Base-by-base conservation (phyloP, 2,113 vertebrate genomes). In the Ophiodon elongatus region DNA sequence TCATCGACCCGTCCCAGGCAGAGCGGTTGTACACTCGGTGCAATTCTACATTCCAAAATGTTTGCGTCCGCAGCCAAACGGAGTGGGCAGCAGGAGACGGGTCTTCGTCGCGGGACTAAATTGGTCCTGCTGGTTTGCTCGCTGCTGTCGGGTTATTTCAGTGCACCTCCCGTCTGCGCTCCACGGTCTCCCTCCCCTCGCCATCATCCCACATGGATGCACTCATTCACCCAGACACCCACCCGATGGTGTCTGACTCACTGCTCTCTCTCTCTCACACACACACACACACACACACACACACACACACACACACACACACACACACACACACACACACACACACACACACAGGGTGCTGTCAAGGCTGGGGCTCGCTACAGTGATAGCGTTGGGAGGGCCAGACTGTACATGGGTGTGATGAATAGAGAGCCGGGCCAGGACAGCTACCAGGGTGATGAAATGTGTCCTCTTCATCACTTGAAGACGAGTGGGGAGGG, bases 391-490 rank as follows among this genome's bases (percentile, higher is more conserved):
- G 37, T 19, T 33, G 43, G 60, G 75, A 84, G 68, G 66, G 79
- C 60, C 64, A 1, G 43, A 41, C 60, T 54, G 81, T 66, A 27
- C 0, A 33, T 35, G 84, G 77, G 80, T 9, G 78, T 78, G 87
- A 92, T 79, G 62, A 75, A 91, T 29, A 23, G 62, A 67, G 47
- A 67, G 47, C 3, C 1, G 27, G 47, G 78, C 35, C 8, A 41
- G 68, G 73, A 70, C 85, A 54, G 73, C 64, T 41, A 43, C 75
- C 10, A 21, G 41, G 73, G 39, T 54, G 83, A 83, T 92, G 82
- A 88, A 91, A 89, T 82, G 80, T 73, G 66, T 86, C 76, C 82
- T 80, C 31, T 89, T 89, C 74, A 89, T 88, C 91, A 84, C 82
- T 87, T 88, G 75, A 74, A 73, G 35, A 43, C 41, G 41, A 43